phyloP scores from a whole-genome alignment of 2,888 invertebrate species.

The Eupithecia exiguata region DNA sequence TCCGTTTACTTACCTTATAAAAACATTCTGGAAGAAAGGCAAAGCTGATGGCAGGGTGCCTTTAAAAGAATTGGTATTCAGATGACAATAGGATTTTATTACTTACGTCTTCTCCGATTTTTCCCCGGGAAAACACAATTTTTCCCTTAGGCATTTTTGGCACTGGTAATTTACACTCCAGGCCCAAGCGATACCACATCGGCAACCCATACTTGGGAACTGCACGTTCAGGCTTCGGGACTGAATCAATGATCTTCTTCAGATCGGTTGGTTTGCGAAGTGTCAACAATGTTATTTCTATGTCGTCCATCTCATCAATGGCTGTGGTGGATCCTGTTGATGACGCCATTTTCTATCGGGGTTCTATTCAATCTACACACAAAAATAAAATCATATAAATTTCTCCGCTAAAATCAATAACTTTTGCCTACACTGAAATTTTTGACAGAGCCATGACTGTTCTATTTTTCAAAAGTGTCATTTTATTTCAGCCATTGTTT shows the following conservation, averaged over 20 bases:
- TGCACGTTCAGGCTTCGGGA: slow-evolving; percentile 74
- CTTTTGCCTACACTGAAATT: slow-evolving; percentile 49
- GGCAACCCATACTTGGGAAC: slow-evolving; percentile 81
- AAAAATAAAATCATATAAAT: slow-evolving; percentile 51
- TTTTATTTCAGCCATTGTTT: background rate
- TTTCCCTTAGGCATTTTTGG: slow-evolving; percentile 80
- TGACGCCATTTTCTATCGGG: slow-evolving; percentile 52
- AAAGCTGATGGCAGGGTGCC: background rate
- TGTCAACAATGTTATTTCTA: slow-evolving; percentile 71
- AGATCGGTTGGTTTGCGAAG: slow-evolving; percentile 76
- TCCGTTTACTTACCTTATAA: too few relatives aligned
- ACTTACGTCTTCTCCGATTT: slow-evolving; percentile 80
- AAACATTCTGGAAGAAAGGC: background rate
- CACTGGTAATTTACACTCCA: slow-evolving; percentile 82
- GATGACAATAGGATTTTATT: background rate
- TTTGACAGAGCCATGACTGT: slow-evolving; percentile 54
- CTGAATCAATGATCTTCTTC: slow-evolving; percentile 75
- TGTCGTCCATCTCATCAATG: slow-evolving; percentile 59
- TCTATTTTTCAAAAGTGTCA: slow-evolving; percentile 46
- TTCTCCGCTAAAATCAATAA: background rate
- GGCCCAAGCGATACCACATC: slow-evolving; percentile 77
- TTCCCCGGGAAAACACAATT: slow-evolving; percentile 79
- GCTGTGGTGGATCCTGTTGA: slow-evolving; percentile 49
- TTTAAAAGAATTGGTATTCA: background rate
- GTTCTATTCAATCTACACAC: slow-evolving; percentile 40